Conservation (phyloP, 2,113 vertebrate species). For the Protomyctophum bolini region DNA sequence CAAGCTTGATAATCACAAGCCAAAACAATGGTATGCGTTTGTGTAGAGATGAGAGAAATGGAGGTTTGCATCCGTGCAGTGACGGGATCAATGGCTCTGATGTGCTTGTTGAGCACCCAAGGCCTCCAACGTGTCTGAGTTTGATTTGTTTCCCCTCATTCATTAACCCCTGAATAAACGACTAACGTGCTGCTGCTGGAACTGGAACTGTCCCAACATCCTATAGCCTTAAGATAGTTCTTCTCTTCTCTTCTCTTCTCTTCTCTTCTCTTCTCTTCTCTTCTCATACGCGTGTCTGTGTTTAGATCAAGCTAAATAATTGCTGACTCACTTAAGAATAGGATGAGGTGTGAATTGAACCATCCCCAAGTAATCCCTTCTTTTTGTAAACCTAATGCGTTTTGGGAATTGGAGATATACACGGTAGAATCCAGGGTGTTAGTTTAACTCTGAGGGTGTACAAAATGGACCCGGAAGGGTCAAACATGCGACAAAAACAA, state of each 20-base stretch:
- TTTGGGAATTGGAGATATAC: conserved; percentile 2
- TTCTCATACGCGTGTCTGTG: conserved; percentile 2
- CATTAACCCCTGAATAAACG: conserved; percentile 58
- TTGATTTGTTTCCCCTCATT: conserved; percentile 60
- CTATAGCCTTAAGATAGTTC: conserved; percentile 13
- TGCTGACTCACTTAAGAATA: neutral
- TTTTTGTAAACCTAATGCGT: neutral
- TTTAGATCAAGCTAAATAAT: neutral
- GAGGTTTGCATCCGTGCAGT: conserved; percentile 38
- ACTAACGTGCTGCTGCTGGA: conserved; percentile 31
- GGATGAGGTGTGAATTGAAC: neutral
- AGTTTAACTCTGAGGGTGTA: too few relatives aligned
- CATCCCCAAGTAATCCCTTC: neutral
- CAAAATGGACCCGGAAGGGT: neutral
- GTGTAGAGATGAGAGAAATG: conserved; percentile 35
- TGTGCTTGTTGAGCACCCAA: conserved; percentile 52
- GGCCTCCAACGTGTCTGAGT: conserved; percentile 46
- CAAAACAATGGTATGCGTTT: neutral
- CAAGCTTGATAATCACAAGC: neutral
- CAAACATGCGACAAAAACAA: conserved; percentile 22
- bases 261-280: neutral
- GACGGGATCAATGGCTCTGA: conserved; percentile 47
- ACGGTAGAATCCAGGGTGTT: neutral
- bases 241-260: neutral
- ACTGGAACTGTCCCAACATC: conserved; percentile 16